A percentile compares a stretch with the other conserved stretches of the same genome.
Conservation (phyloP, 2,888 invertebrate species). For the Notodonta dromedarius region DNA sequence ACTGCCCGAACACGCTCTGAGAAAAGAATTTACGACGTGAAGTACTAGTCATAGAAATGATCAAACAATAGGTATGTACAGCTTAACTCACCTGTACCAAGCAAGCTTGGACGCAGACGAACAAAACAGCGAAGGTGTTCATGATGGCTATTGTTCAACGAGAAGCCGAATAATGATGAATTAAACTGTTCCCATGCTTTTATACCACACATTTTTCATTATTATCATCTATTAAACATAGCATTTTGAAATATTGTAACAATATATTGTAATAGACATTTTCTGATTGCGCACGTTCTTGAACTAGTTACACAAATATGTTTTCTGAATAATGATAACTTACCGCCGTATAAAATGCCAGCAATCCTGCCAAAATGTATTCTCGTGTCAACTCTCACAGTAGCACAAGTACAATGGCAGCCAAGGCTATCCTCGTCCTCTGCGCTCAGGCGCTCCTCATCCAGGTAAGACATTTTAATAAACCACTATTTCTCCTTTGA, state of each 20-base stretch:
- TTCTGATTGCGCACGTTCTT: background rate
- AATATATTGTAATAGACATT: background rate
- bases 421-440: conserved; percentile 20
- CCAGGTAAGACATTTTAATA: conserved; percentile 17
- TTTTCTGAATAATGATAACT: background rate
- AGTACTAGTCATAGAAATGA: no score
- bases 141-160: conserved; percentile 18
- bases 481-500: no score
- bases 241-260: background rate
- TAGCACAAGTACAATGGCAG: conserved; percentile 20
- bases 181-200: background rate
- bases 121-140: conserved; percentile 19
- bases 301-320: background rate
- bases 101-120: conserved; percentile 29
- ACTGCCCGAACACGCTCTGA: conserved; percentile 28
- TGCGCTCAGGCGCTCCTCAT: conserved; percentile 27
- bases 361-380: conserved; percentile 6
- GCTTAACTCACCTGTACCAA: conserved; percentile 15
- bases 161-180: conserved; percentile 7
- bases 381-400: conserved; percentile 10
- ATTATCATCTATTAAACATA: background rate
- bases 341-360: conserved; percentile 13
- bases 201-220: conserved; percentile 11
- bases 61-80: no score
- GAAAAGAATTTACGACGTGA: background rate